These are phyloP conservation scores for Lepidurus couesii DNA, from an alignment of 1,140 invertebrate species.

Conservation along the genomic window DNA sequence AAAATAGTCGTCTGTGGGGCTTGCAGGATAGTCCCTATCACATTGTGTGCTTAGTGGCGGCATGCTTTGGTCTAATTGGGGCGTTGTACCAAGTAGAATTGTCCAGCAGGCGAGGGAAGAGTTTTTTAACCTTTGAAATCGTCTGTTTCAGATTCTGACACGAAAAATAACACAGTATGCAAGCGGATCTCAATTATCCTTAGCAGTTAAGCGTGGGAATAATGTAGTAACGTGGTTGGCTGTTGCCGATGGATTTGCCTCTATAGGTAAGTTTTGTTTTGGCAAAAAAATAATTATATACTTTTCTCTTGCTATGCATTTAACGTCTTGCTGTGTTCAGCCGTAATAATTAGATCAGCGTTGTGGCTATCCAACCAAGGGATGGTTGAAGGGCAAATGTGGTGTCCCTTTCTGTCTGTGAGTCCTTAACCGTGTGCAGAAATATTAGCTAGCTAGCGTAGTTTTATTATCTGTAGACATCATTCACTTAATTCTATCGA, in stretches of 20 bases:
- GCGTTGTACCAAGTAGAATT: neutral
- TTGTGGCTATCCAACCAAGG: constrained; percentile 4
- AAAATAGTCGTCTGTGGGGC: neutral
- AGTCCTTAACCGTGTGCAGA: constrained; percentile 18
- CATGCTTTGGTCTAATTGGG: neutral
- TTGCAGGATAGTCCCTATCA: constrained; percentile 1
- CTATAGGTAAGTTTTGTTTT: neutral
- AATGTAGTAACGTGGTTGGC: neutral
- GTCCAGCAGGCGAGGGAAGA: neutral
- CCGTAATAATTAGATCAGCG: neutral
- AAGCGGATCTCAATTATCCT: neutral
- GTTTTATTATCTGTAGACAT: constrained; percentile 27
- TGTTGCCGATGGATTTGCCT: neutral
- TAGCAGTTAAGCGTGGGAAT: neutral
- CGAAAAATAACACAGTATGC: neutral
- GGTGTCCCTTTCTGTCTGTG: constrained; percentile 7
- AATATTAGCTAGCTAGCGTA: constrained; percentile 23
- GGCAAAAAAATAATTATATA: neutral
- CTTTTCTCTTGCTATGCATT: neutral
- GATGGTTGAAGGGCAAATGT: neutral
- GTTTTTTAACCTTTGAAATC: neutral
- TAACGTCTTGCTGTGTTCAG: neutral
- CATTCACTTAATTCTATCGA: constrained; percentile 7
- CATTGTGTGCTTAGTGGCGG: neutral
- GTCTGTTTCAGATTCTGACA: neutral